Base-by-base conservation (phyloP, 2,113 vertebrate species). In the Myiagra hebetior region DNA sequence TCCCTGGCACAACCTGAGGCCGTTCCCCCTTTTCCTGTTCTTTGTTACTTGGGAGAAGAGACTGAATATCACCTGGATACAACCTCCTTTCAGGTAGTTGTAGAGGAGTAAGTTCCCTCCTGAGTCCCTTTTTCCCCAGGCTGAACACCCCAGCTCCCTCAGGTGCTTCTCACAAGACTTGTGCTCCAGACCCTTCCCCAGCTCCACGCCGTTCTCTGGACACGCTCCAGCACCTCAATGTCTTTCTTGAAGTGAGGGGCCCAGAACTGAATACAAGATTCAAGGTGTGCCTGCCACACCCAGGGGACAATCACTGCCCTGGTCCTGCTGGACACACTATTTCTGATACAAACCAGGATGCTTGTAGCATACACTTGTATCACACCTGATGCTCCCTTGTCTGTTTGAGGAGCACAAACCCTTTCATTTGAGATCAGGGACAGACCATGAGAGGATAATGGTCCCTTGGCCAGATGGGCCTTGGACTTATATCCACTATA, bases 241-340 rank as follows among this genome's bases (percentile, higher is more conserved):
- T 68, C 75, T 5, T 62, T 62, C 52, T 30, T 41, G n/a, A 17
- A 63, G 31, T 13, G 28, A 68, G 59, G 4, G 19, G 15, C 49
- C 35, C 44, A 81, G 44, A 82, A 59, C 31, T 30, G 24, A 47
- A 28, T 52, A 37, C 15, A 35, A 24, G 2, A 59, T 26, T 37
- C 0, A 4, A 85, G 21, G 4, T 44, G 49, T 5, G 4, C 19
- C 44, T 27, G 16, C 55, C 0, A 0, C 24, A 13, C 11, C 53
- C 37, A 57, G 30, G 13, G 27, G 1, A 52, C 1, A 1, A 20
- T 82, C 53, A 6, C 31, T 77, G 41, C n/a, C 15, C 33, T 31
- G 1, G 2, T 76, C 42, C 70, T 69, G 49, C 35, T 90, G 68
- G 37, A 52, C 53, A 68, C 22, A 0, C 53, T 53, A 5, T 30